phyloP scores from a whole-genome alignment of 2,797 vertebrate species.

The Anguilla anguilla region DNA sequence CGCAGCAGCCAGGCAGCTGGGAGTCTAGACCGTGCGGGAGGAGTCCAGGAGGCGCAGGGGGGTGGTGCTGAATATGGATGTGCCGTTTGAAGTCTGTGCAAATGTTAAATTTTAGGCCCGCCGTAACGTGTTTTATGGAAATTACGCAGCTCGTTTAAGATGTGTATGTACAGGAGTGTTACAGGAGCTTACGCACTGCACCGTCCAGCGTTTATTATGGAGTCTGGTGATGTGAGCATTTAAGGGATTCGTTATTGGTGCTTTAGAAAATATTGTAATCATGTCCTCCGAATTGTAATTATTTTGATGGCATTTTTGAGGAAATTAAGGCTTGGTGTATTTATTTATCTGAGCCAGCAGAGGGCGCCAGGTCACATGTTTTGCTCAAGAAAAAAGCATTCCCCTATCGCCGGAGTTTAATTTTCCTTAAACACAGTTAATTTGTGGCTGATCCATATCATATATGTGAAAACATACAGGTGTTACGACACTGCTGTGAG shows the following conservation, averaged over 20 bases:
- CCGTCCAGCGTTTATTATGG: background rate
- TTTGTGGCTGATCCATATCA: background rate
- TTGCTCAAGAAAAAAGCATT: background rate
- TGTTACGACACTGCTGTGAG: background rate
- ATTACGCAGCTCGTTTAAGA: background rate
- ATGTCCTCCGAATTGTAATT: background rate
- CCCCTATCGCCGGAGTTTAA: background rate
- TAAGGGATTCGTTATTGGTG: background rate
- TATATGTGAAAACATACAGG: background rate
- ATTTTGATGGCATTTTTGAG: background rate
- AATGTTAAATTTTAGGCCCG: background rate
- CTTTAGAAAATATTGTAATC: background rate
- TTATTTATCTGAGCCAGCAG: conserved; percentile 61
- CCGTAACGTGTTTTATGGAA: background rate
- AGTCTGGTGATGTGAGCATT: background rate
- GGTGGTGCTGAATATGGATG: background rate
- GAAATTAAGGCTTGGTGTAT: conserved; percentile 43
- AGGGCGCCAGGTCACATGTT: conserved; percentile 58
- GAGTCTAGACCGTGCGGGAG: background rate
- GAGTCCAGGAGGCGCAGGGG: background rate
- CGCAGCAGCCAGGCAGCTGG: background rate
- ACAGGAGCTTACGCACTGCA: background rate
- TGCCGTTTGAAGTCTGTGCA: background rate
- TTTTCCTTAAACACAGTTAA: background rate
- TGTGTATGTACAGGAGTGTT: background rate